These are phyloP conservation scores for Helicorthomorpha holstii DNA, from an alignment of 1,140 invertebrate species.

Conservation along the genomic window DNA sequence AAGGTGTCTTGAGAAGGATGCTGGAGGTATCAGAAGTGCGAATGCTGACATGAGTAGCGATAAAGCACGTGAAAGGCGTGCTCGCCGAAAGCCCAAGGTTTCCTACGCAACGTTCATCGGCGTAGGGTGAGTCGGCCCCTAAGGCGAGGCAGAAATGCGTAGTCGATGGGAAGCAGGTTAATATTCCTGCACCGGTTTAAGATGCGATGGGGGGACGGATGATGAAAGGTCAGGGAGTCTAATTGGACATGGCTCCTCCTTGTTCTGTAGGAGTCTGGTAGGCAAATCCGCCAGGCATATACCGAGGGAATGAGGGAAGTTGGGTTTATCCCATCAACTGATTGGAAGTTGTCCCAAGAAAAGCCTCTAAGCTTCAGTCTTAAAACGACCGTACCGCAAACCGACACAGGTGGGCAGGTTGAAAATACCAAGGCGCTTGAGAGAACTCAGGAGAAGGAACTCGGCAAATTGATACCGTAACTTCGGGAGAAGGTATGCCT, in stretches of 20 bases:
- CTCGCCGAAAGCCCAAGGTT: conserved; percentile 24
- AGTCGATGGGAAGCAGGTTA: conserved; percentile 25
- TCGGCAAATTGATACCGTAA: conserved; percentile 23
- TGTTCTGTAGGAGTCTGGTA: too few species aligned
- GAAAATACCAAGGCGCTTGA: conserved; percentile 23
- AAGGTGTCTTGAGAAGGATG: conserved; percentile 16
- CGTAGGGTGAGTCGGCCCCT: conserved; percentile 24
- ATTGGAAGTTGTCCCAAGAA: conserved; percentile 13
- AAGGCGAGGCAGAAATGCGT: conserved; percentile 25
- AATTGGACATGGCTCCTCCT: not conserved
- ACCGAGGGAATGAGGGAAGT: too few species aligned
- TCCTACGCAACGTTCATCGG: conserved; percentile 22
- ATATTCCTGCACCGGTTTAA: conserved; percentile 21
- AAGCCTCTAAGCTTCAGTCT: conserved; percentile 15
- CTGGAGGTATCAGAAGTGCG: conserved; percentile 24
- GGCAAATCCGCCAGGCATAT: too few species aligned
- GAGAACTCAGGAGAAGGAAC: conserved; percentile 22
- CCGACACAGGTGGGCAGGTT: conserved; percentile 24
- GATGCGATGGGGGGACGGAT: conserved; percentile 15
- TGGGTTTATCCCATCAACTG: too few species aligned
- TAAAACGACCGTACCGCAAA: conserved; percentile 22
- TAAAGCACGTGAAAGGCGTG: conserved; percentile 20
- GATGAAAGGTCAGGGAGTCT: not conserved
- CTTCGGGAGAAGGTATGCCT: conserved; percentile 20
- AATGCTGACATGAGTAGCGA: conserved; percentile 26